Conservation (phyloP, 2,888 invertebrate species). For the Chymomyza fuscimana region DNA sequence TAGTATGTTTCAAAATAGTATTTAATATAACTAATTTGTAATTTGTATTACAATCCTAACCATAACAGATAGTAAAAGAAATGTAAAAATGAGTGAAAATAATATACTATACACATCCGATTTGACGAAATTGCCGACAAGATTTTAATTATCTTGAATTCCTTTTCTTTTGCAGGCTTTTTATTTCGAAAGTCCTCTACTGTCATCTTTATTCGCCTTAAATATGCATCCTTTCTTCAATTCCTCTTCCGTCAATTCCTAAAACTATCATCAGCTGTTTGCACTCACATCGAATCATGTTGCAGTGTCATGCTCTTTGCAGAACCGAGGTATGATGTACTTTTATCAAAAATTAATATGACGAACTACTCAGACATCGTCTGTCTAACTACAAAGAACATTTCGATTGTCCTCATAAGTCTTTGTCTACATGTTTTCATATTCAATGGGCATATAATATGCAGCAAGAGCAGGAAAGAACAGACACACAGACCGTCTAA, state of each 20-base stretch:
- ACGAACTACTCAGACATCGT: slow-evolving; percentile 57
- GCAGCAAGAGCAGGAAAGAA: not conserved
- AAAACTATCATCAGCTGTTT: not conserved
- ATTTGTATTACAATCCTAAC: no score
- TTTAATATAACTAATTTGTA: no score
- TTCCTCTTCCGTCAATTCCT: not conserved
- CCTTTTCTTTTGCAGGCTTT: no score
- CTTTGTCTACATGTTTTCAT: slow-evolving; percentile 14
- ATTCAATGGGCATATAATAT: slow-evolving; percentile 15
- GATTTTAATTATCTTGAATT: no score
- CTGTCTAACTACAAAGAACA: slow-evolving; percentile 24
- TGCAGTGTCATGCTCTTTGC: not conserved
- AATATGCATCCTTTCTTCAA: not conserved
- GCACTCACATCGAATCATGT: slow-evolving; percentile 2
- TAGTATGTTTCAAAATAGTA: no score
- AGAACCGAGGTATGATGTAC: slow-evolving; percentile 7
- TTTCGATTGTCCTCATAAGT: slow-evolving; percentile 22
- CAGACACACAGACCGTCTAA: not conserved
- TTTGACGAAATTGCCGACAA: no score
- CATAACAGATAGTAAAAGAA: no score
- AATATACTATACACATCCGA: no score
- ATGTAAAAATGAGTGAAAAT: no score
- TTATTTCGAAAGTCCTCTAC: not conserved
- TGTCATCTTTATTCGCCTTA: not conserved
- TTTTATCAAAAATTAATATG: slow-evolving; percentile 55